Conservation (phyloP, 2,797 vertebrate species). For the Scomberomorus guttatus region DNA sequence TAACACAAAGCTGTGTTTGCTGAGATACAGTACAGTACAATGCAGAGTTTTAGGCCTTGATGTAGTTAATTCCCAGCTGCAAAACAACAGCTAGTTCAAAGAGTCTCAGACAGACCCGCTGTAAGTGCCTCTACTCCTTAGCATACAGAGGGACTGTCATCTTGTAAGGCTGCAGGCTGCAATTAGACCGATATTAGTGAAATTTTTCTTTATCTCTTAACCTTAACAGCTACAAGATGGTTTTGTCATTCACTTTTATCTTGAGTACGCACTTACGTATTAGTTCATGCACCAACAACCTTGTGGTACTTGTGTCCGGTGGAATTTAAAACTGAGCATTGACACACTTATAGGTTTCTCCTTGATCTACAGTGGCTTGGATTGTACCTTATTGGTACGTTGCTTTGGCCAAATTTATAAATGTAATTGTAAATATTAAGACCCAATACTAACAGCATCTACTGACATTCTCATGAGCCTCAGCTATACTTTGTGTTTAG, state of each 20-base stretch:
- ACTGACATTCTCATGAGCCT: too few species aligned
- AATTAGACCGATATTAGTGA: not conserved
- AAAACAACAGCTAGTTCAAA: slow-evolving; percentile 31
- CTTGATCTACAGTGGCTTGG: too few species aligned
- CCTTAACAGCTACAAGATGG: slow-evolving; percentile 19
- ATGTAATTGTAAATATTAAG: too few species aligned
- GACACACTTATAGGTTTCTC: too few species aligned
- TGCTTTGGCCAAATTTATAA: too few species aligned
- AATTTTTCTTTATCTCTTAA: slow-evolving; percentile 2
- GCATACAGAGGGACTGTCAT: not conserved
- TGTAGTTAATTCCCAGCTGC: slow-evolving; percentile 41
- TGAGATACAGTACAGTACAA: not conserved
- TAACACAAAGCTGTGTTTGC: slow-evolving; percentile 6
- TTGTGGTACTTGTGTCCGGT: too few species aligned
- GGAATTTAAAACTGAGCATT: too few species aligned
- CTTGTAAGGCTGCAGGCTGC: not conserved
- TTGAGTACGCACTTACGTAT: not conserved
- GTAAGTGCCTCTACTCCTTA: not conserved
- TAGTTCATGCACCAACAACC: too few species aligned
- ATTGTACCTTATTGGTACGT: too few species aligned
- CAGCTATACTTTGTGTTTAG: too few species aligned
- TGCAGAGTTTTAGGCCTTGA: slow-evolving; percentile 3
- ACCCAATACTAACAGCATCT: too few species aligned
- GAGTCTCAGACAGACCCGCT: not conserved
- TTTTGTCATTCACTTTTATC: not conserved